Evolutionary conservation across 2,888 invertebrate genomes (phyloP).

Genomic region (Hofmannophila pseudospretella): DNA sequence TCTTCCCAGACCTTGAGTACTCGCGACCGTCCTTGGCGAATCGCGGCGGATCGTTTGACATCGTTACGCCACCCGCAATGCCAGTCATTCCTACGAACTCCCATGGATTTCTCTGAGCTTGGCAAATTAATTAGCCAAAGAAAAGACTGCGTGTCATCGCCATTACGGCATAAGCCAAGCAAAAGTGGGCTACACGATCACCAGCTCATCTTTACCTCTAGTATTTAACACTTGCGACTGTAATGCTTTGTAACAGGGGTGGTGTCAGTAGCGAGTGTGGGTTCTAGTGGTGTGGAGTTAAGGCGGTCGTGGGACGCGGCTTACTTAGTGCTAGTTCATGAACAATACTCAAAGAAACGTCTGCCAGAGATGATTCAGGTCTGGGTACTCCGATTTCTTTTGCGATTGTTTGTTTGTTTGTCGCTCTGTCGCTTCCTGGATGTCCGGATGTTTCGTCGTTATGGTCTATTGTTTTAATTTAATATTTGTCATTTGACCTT

Average conservation of each 20-base stretch:
- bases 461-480: slow-evolving; percentile 7
- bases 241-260: slow-evolving; percentile 7
- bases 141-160: slow-evolving; percentile 53
- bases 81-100: slow-evolving; percentile 23
- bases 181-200: slow-evolving; percentile 45
- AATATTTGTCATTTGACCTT: background rate
- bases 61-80: slow-evolving; percentile 5
- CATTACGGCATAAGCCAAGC: slow-evolving; percentile 31
- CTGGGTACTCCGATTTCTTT: slow-evolving; percentile 28
- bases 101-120: slow-evolving; percentile 58
- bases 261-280: slow-evolving; percentile 4
- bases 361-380: slow-evolving; percentile 15
- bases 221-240: background rate
- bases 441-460: slow-evolving; percentile 1
- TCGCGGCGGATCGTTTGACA: slow-evolving; percentile 4
- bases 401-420: slow-evolving; percentile 26
- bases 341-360: slow-evolving; percentile 39
- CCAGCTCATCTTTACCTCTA: slow-evolving; percentile 6
- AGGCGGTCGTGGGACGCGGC: slow-evolving; percentile 37
- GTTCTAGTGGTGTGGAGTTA: slow-evolving; percentile 12
- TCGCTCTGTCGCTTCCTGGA: slow-evolving; percentile 28
- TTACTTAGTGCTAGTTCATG: slow-evolving; percentile 24
- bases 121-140: slow-evolving; percentile 54
- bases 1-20: too few relatives aligned
- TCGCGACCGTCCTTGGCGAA: too few relatives aligned